Conservation (phyloP, 2,888 invertebrate genomes). For the Megaustenia siamemsis region DNA sequence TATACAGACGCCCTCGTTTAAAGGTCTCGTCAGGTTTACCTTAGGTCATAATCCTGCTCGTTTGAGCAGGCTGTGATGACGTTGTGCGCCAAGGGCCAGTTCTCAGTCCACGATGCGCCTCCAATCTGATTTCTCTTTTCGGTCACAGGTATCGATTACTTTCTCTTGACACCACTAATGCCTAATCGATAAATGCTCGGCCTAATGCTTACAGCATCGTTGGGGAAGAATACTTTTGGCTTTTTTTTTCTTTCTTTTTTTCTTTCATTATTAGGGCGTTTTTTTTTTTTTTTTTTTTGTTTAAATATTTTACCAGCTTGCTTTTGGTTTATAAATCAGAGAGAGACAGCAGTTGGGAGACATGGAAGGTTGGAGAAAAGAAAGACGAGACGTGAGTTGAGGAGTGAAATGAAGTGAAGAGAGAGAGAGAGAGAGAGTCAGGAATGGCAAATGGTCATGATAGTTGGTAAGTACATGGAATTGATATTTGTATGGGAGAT, state of each 20-base stretch:
- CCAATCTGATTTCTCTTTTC: constrained; percentile 33
- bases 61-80: neutral
- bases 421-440: neutral
- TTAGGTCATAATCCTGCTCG: neutral
- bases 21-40: neutral
- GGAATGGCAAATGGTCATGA: too few relatives aligned
- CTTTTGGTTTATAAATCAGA: neutral
- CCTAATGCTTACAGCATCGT: neutral
- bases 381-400: neutral
- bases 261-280: neutral
- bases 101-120: neutral
- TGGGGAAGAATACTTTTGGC: neutral
- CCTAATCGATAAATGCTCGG: constrained; percentile 27
- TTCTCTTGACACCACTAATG: constrained; percentile 36
- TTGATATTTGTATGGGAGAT: too few relatives aligned
- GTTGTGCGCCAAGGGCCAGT: neutral
- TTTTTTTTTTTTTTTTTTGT: neutral
- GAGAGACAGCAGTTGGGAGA: neutral
- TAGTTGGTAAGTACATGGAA: too few relatives aligned
- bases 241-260: neutral
- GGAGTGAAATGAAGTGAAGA: neutral
- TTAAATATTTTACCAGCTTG: neutral
- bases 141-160: constrained; percentile 14
- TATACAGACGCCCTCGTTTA: neutral
- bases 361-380: too few relatives aligned